phyloP scores from a whole-genome alignment of 1,140 invertebrate genomes.

The Drosophila nannoptera region DNA sequence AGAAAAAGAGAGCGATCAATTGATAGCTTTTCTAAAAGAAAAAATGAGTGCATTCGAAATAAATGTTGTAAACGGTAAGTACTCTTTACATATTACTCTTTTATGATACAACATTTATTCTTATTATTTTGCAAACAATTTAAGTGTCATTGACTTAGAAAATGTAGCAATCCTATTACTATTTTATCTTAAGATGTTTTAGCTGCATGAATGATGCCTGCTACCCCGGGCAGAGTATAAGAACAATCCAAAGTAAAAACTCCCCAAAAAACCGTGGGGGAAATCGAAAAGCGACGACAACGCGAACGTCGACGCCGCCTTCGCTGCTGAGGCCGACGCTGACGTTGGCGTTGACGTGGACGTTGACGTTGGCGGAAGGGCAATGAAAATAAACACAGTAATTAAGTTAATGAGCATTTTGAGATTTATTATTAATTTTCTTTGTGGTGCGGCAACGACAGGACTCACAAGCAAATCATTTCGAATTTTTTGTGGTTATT shows the following conservation, averaged over 20 bases:
- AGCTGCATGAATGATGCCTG: background rate
- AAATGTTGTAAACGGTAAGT: too few species aligned
- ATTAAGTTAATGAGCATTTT: conserved; percentile 79
- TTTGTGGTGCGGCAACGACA: conserved; percentile 36
- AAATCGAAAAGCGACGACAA: conserved; percentile 26
- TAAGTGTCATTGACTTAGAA: too few species aligned
- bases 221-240: conserved; percentile 8
- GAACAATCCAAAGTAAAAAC: conserved; percentile 24
- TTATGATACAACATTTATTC: too few species aligned
- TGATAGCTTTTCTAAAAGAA: too few species aligned
- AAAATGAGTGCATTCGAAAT: too few species aligned
- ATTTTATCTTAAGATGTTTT: too few species aligned
- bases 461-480: conserved; percentile 49
- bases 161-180: too few species aligned
- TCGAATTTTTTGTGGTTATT: conserved; percentile 58
- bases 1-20: too few species aligned
- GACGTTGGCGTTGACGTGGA: conserved; percentile 14
- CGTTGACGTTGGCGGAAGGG: conserved; percentile 60
- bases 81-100: too few species aligned
- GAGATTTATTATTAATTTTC: conserved; percentile 79
- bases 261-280: conserved; percentile 33
- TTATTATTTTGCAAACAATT: too few species aligned
- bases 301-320: background rate
- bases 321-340: background rate
- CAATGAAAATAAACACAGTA: conserved; percentile 78